Base-by-base conservation (phyloP, 2,113 vertebrate genomes). In the Myodes glareolus region DNA sequence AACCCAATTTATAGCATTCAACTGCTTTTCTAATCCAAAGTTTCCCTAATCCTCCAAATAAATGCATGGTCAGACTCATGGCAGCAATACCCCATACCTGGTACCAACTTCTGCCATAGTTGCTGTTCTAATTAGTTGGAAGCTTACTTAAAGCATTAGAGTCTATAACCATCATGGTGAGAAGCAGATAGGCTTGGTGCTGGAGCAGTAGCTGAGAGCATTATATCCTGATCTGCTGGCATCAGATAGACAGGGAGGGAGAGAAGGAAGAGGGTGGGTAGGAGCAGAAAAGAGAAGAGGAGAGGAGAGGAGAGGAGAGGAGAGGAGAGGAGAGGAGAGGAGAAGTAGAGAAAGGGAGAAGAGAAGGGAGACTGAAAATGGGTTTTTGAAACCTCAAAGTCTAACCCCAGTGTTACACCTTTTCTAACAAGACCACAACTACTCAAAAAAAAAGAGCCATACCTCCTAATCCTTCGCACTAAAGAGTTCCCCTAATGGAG, bases 331-430 rank as follows among this genome's bases (percentile, higher is more conserved):
- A 36, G 5, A 33, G 6, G 33, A 16, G 16, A 2, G n/a, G 0
- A n/a, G 1, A 31, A 33, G 16, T 0, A 0, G 11, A 27, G 12
- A 5, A 25, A 10, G 10, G 39, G 21, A 42, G 9, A 25, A 4
- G n/a, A 25, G 19, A 39, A 0, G 11, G 1, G 42, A 50, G 29
- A 52, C 76, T 78, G 3, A 6, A 31, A 78, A 33, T 78, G 29
- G 16, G 16, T 31, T 50, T 78, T 78, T 50, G 29, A 78, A 78
- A 78, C 76, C 76, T 78, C 76, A 77, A 50, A 33, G 29, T 31
- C 29, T 31, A 80, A 52, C 8, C 31, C 33, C 17, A 80, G 31
- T 11, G 47, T 52, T 16, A 80, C 77, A 80, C 17, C 31, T 52
- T 52, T 8, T 52, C 31, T 33, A 80, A 80, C 31, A 80, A 36